A percentile compares a stretch with the other conserved stretches of the same genome.
Conservation (phyloP, 2,888 invertebrate species). For the Limulus polyphemus region DNA sequence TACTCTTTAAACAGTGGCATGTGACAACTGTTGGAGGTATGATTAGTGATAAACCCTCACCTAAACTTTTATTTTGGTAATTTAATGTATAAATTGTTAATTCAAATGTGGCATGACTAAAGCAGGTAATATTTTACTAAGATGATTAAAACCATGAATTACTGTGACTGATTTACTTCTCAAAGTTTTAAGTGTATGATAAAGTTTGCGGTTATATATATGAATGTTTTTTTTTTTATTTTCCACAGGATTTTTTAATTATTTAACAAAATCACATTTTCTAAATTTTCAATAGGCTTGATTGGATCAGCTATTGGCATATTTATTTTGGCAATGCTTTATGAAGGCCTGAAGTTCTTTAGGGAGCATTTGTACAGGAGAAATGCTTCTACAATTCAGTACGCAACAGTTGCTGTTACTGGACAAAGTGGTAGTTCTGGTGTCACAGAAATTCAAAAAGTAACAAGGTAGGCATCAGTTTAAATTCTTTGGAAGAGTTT, state of each 20-base stretch:
- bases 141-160: too few species aligned
- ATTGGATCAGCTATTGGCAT: slow-evolving; percentile 82
- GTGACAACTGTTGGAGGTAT: slow-evolving; percentile 54
- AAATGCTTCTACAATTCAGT: slow-evolving; percentile 15
- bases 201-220: background rate
- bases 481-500: too few species aligned
- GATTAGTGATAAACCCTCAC: background rate
- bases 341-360: slow-evolving; percentile 89
- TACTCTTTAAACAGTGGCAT: slow-evolving; percentile 71
- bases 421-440: slow-evolving; percentile 9
- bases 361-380: slow-evolving; percentile 35
- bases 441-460: slow-evolving; percentile 17
- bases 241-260: background rate
- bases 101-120: too few species aligned
- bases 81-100: too few species aligned
- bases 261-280: background rate
- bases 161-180: background rate
- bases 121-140: too few species aligned
- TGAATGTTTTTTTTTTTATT: background rate
- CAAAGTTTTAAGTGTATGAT: too few species aligned
- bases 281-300: slow-evolving; percentile 39
- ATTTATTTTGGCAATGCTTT: slow-evolving; percentile 78
- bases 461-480: slow-evolving; percentile 9
- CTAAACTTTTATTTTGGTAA: too few species aligned
- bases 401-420: slow-evolving; percentile 20